Conservation (phyloP, 2,797 vertebrate genomes). For the Iguana delicatissima region DNA sequence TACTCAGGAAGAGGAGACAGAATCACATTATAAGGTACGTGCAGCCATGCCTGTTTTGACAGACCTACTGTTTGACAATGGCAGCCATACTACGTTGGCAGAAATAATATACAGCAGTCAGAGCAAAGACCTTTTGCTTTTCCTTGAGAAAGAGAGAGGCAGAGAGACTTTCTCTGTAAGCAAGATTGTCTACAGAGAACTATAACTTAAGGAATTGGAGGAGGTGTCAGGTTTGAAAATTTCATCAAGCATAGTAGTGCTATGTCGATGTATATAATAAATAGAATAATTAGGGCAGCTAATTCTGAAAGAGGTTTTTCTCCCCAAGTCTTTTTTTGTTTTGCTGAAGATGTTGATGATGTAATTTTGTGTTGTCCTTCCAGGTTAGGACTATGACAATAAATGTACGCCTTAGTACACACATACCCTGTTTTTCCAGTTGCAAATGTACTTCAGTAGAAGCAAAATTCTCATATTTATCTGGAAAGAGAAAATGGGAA, state of each 20-base stretch:
- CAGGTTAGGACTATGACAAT: not conserved
- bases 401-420: conserved; percentile 7
- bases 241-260: not conserved
- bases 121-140: not conserved
- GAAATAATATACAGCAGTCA: not conserved
- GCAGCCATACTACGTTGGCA: not conserved
- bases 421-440: not conserved
- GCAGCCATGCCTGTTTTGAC: not conserved
- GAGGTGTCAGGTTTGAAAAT: not conserved
- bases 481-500: conserved; percentile 22
- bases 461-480: conserved; percentile 28
- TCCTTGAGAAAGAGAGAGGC: not conserved
- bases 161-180: not conserved
- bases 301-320: conserved; percentile 24
- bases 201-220: not conserved
- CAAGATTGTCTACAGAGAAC: conserved; percentile 18
- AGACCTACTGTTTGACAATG: not conserved
- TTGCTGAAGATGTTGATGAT: fast-evolving
- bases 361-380: conserved; percentile 5
- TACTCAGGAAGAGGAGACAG: conserved; percentile 97
- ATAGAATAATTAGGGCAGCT: not conserved
- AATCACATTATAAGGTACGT: conserved; percentile 94
- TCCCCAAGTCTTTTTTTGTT: not conserved
- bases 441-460: not conserved
- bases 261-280: conserved; percentile 17